A percentile compares a stretch with the other conserved stretches of the same genome.
Evolutionary conservation across 2,888 invertebrate genomes (phyloP).

Genomic region (Reticulitermes lucifugus): DNA sequence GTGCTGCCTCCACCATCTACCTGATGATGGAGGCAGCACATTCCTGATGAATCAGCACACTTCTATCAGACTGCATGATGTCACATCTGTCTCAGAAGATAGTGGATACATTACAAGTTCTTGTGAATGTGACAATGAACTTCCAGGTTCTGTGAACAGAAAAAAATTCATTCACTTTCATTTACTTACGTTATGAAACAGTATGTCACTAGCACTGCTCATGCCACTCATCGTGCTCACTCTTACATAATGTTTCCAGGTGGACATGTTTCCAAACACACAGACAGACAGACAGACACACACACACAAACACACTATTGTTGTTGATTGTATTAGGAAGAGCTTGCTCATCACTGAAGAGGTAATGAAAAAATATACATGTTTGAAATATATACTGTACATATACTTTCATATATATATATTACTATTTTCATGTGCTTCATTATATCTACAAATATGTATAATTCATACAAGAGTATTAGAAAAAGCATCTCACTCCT

Average conservation of each 20-base stretch:
- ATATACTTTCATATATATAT: constrained; percentile 42
- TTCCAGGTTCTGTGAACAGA: too few relatives aligned
- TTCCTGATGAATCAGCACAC: too few relatives aligned
- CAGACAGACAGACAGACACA: not conserved
- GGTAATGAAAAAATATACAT: constrained; percentile 54
- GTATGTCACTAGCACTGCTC: not conserved
- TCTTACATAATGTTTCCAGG: not conserved
- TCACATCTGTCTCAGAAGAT: too few relatives aligned
- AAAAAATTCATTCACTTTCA: too few relatives aligned
- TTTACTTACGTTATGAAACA: too few relatives aligned
- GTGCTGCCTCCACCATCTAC: too few relatives aligned
- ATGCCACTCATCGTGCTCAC: not conserved
- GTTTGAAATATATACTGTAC: constrained; percentile 53
- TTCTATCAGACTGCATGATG: too few relatives aligned
- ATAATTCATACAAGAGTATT: constrained; percentile 40
- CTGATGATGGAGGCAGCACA: too few relatives aligned
- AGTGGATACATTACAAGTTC: too few relatives aligned
- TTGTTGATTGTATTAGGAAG: constrained; percentile 52
- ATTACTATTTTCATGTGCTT: constrained; percentile 43
- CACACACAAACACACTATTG: constrained; percentile 19
- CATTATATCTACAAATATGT: constrained; percentile 46
- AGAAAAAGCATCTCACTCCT: constrained; percentile 11
- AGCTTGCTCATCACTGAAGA: constrained; percentile 54
- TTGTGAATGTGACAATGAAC: too few relatives aligned
- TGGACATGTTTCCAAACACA: not conserved